Evolutionary conservation across 2,888 invertebrate genomes (phyloP).

Genomic region (Cancer borealis): DNA sequence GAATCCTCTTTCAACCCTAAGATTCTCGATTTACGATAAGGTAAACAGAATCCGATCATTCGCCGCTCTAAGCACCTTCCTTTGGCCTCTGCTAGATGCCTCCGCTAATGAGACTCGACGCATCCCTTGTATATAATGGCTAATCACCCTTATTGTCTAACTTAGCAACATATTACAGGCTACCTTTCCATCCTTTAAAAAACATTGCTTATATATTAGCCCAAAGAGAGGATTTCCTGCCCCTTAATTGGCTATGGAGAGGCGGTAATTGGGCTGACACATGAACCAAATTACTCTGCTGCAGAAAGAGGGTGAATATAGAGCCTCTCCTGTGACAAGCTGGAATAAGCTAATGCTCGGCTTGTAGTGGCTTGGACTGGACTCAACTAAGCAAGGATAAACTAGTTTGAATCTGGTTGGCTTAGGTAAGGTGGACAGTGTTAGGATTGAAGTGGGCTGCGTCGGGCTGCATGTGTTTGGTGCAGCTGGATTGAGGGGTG

Average conservation of each 20-base stretch:
- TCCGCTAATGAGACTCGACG: not conserved
- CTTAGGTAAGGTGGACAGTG: not conserved
- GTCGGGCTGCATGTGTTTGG: not conserved
- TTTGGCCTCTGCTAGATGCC: not conserved
- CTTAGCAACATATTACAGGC: constrained; percentile 21
- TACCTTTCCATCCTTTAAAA: not conserved
- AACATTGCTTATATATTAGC: constrained; percentile 1
- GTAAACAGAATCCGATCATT: not conserved
- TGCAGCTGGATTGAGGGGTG: not conserved
- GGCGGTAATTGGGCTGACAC: not conserved
- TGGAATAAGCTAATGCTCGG: too few species aligned
- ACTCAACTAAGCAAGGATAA: not conserved
- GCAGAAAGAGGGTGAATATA: not conserved
- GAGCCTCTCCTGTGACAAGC: not conserved
- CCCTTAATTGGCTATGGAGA: not conserved
- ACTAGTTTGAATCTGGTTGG: too few species aligned
- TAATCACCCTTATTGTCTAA: not conserved
- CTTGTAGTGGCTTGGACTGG: not conserved
- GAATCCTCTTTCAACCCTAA: not conserved
- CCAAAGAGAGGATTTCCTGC: not conserved
- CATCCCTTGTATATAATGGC: not conserved
- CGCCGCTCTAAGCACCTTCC: not conserved
- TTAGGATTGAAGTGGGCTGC: not conserved
- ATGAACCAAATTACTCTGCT: not conserved
- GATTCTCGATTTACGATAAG: not conserved